These are phyloP conservation scores for Eupithecia pulchellata DNA, from an alignment of 2,888 invertebrate genomes.

Conservation along the genomic window DNA sequence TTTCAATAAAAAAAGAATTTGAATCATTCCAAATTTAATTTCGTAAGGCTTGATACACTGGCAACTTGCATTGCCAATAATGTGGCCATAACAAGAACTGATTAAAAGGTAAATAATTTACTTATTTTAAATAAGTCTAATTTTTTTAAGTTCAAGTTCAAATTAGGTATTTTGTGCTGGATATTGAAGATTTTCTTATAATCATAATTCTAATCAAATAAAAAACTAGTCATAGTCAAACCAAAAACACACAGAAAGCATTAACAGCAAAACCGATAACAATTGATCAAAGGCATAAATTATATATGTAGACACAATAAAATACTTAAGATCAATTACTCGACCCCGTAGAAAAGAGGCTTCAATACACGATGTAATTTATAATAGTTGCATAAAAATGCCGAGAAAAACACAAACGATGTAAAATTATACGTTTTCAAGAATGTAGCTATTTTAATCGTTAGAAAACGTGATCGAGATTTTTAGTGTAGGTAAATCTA, in stretches of 20 bases:
- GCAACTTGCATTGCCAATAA: neutral
- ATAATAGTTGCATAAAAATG: neutral
- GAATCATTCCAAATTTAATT: neutral
- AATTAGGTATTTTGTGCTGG: neutral
- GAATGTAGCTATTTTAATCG: neutral
- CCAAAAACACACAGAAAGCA: neutral
- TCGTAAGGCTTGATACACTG: neutral
- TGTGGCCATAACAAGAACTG: neutral
- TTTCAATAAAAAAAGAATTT: neutral
- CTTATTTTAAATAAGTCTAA: neutral
- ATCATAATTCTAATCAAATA: neutral
- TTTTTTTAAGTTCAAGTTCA: too few relatives aligned
- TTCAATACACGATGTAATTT: neutral
- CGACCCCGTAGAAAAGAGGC: too few relatives aligned
- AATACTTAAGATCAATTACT: too few relatives aligned
- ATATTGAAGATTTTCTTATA: neutral
- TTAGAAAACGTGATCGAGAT: constrained; percentile 40
- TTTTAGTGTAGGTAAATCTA: constrained; percentile 69
- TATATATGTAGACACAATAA: neutral
- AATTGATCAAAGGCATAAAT: neutral
- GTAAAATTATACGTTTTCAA: neutral
- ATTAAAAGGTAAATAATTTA: neutral
- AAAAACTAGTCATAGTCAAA: neutral
- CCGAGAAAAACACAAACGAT: neutral
- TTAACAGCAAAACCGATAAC: neutral